Conservation (phyloP, 2,113 vertebrate genomes). For the Ginglymostoma cirratum region DNA sequence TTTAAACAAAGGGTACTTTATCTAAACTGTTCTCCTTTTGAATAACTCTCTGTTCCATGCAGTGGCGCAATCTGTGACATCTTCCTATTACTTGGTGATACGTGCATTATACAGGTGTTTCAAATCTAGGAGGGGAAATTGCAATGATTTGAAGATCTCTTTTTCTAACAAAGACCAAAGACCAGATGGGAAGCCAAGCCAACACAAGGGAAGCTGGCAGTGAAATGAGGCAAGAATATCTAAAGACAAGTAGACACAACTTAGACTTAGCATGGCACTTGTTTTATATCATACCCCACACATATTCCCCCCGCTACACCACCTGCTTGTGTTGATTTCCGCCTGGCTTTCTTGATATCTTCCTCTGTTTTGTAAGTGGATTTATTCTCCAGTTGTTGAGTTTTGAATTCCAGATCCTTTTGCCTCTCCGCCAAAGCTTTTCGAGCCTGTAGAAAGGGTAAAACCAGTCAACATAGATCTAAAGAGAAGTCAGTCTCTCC, state of each 20-base stretch:
- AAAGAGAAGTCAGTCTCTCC: neutral
- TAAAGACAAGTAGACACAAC: too few species aligned
- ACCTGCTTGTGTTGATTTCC: conserved; percentile 98
- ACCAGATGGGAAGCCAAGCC: too few species aligned
- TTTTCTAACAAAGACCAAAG: neutral
- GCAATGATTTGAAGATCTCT: neutral
- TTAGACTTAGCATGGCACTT: neutral
- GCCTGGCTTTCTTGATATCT: conserved; percentile 91
- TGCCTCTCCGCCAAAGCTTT: conserved; percentile 86
- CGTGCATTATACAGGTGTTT: neutral
- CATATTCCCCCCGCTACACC: conserved; percentile 45
- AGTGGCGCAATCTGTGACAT: too few species aligned
- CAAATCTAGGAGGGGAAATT: neutral
- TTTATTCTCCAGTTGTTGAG: conserved; percentile 91
- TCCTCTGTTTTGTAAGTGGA: conserved; percentile 92
- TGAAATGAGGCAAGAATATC: neutral
- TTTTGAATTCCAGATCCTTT: conserved; percentile 92
- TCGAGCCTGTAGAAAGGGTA: conserved; percentile 63
- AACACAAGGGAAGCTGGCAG: neutral
- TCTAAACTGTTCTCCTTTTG: neutral
- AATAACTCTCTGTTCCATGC: neutral
- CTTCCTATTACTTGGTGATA: neutral
- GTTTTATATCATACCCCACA: neutral
- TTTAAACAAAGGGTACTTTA: neutral
- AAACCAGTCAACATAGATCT: neutral